Conservation (phyloP, 2,797 vertebrate genomes). For the Balearica regulorum region DNA sequence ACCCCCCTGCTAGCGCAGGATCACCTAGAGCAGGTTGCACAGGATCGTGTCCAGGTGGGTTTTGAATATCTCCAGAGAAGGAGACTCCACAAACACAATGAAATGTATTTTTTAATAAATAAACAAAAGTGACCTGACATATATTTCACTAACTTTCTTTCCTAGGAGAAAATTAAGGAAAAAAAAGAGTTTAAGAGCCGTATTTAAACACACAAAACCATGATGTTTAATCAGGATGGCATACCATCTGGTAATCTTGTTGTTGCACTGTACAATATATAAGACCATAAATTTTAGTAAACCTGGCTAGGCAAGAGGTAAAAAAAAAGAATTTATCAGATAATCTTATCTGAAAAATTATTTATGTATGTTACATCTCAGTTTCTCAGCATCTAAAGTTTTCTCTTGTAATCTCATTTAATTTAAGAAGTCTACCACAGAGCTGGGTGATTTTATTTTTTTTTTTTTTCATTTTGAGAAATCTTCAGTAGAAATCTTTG, state of each 20-base stretch:
- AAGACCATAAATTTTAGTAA: not conserved
- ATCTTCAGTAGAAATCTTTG: not conserved
- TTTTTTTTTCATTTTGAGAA: not conserved
- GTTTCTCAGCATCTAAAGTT: not conserved
- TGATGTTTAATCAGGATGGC: not conserved
- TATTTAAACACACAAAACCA: not conserved
- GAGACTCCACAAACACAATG: not conserved
- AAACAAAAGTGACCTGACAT: not conserved
- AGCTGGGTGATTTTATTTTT: not conserved
- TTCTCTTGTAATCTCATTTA: not conserved
- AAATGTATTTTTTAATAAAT: not conserved
- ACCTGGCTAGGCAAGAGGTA: not conserved
- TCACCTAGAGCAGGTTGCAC: no score
- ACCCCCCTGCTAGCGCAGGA: no score
- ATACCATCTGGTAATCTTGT: not conserved
- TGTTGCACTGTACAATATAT: not conserved
- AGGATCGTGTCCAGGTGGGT: no score
- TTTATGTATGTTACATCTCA: not conserved
- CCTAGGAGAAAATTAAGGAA: not conserved
- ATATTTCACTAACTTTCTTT: not conserved
- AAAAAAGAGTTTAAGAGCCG: accelerated
- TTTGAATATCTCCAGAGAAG: no score
- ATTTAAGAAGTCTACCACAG: not conserved
- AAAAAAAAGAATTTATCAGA: not conserved
- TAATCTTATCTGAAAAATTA: not conserved